These are phyloP conservation scores for Oscheius sp. DNA, from an alignment of 2,888 invertebrate genomes.

Conservation along the genomic window DNA sequence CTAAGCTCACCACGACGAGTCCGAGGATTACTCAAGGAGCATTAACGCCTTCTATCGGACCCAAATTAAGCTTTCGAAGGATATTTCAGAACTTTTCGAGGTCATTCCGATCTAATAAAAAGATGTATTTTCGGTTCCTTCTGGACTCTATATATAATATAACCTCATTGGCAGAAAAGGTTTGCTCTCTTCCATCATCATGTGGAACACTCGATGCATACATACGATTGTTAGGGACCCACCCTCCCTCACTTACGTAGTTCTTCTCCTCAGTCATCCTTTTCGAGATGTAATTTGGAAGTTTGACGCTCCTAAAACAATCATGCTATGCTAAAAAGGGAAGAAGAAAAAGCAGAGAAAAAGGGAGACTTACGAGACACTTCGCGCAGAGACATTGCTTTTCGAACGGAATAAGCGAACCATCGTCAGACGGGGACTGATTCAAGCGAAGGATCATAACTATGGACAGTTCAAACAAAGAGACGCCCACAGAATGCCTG, in stretches of 20 bases:
- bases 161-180: too few relatives aligned
- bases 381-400: constrained; percentile 20
- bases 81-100: too few relatives aligned
- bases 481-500: constrained; percentile 6
- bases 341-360: not conserved
- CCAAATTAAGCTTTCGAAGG: too few relatives aligned
- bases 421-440: constrained; percentile 9
- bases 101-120: too few relatives aligned
- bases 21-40: constrained; percentile 18
- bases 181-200: too few relatives aligned
- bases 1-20: constrained; percentile 9
- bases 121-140: too few relatives aligned
- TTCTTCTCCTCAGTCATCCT: constrained; percentile 21
- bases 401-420: constrained; percentile 27
- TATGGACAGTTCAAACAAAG: constrained; percentile 21
- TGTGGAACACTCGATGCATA: too few relatives aligned
- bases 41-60: too few relatives aligned
- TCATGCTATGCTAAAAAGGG: not conserved
- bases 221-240: too few relatives aligned
- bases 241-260: constrained; percentile 31
- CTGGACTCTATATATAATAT: too few relatives aligned
- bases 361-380: constrained; percentile 25
- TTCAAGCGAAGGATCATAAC: not conserved
- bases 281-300: constrained; percentile 19
- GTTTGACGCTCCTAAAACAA: constrained; percentile 28